phyloP scores from a whole-genome alignment of 2,888 invertebrate genomes.

The Bembecia ichneumoniformis region DNA sequence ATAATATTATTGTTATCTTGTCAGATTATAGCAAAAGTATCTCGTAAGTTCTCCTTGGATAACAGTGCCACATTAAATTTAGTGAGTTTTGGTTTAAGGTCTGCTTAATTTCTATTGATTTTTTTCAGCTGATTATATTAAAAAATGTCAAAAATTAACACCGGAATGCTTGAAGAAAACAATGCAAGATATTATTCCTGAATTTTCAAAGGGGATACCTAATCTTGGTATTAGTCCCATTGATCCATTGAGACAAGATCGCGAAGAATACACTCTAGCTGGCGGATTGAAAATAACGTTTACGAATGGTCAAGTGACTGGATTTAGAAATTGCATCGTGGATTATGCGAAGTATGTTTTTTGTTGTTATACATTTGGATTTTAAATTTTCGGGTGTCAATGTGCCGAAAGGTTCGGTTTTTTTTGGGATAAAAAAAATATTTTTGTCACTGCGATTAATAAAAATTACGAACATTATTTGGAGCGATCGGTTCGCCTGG shows the following conservation, averaged over 20 bases:
- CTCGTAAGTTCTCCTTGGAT: slow-evolving; percentile 15
- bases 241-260: slow-evolving; percentile 33
- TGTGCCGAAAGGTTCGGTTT: too few relatives aligned
- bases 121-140: slow-evolving; percentile 9
- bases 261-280: slow-evolving; percentile 10
- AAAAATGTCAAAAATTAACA: slow-evolving; percentile 32
- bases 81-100: too few relatives aligned
- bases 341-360: slow-evolving; percentile 18
- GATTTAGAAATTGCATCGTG: slow-evolving; percentile 41
- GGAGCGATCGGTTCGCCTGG: too few relatives aligned
- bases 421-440: too few relatives aligned
- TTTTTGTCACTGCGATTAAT: too few relatives aligned
- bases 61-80: background rate
- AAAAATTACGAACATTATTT: too few relatives aligned
- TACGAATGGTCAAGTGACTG: slow-evolving; percentile 33
- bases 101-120: background rate
- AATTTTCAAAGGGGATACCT: slow-evolving; percentile 40
- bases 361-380: background rate
- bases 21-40: slow-evolving; percentile 13
- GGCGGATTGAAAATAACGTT: slow-evolving; percentile 40
- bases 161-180: slow-evolving; percentile 38
- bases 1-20: slow-evolving; percentile 10
- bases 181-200: slow-evolving; percentile 34
- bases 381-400: too few relatives aligned
- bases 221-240: slow-evolving; percentile 27